phyloP scores from a whole-genome alignment of 1,140 invertebrate genomes.

The Carposina sasakii region DNA sequence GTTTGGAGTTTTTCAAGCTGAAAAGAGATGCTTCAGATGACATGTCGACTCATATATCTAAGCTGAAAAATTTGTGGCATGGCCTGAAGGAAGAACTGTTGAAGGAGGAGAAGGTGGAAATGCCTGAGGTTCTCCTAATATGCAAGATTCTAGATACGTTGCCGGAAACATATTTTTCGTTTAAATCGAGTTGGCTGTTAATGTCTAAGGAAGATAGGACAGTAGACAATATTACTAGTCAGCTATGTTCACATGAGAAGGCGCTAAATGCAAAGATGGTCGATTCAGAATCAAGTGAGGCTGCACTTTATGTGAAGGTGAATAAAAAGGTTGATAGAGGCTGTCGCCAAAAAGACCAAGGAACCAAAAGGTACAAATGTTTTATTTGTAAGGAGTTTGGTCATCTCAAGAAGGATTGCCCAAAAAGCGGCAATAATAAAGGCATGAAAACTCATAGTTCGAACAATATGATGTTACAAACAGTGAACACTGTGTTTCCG shows the following conservation, averaged over 20 bases:
- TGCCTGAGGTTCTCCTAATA: conserved; percentile 21
- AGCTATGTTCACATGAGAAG: conserved; percentile 17
- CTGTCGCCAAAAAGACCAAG: neutral
- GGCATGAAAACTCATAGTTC: neutral
- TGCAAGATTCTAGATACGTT: conserved; percentile 18
- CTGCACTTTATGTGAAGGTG: neutral
- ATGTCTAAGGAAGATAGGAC: conserved; percentile 12
- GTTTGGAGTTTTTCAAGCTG: conserved; percentile 25
- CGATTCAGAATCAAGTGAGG: neutral
- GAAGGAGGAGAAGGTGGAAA: conserved; percentile 6
- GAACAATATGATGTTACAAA: neutral
- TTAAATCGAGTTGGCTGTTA: conserved; percentile 21
- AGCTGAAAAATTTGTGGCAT: conserved; percentile 17
- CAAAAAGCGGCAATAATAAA: neutral
- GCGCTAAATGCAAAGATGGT: conserved; percentile 7
- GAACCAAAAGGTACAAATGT: conserved; percentile 10
- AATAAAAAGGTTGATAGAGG: conserved; percentile 3
- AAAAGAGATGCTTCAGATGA: conserved; percentile 13
- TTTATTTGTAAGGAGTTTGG: too few species aligned
- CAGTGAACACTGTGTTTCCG: neutral
- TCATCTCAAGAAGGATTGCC: conserved; percentile 13
- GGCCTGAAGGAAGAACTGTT: conserved; percentile 5
- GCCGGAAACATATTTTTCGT: conserved; percentile 13
- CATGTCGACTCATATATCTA: conserved; percentile 16
- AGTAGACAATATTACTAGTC: conserved; percentile 16